A percentile compares a stretch with the other conserved stretches of the same genome.
These are phyloP conservation scores for Coendou prehensilis DNA, from an alignment of 2,797 vertebrate genomes.

Conservation along the genomic window DNA sequence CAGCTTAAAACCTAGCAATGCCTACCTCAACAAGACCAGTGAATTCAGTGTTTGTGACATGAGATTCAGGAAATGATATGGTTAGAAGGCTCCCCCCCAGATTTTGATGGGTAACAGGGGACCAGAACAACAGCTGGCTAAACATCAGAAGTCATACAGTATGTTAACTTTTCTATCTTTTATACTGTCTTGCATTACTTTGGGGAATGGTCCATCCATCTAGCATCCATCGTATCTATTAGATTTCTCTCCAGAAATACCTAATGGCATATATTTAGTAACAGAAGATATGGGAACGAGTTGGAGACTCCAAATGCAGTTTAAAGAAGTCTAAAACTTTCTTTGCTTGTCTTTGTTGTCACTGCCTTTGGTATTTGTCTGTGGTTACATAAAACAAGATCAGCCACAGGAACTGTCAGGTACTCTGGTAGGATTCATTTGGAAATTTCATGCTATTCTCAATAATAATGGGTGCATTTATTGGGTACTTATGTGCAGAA, in stretches of 20 bases:
- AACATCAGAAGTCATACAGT: neutral
- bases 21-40: neutral
- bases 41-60: neutral
- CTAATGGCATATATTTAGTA: neutral
- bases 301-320: neutral
- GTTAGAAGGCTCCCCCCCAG: neutral
- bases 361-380: neutral
- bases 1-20: neutral
- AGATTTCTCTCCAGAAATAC: neutral
- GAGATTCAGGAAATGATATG: neutral
- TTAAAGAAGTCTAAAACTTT: neutral
- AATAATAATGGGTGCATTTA: slow-evolving; percentile 23
- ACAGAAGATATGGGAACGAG: neutral
- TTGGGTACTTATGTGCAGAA: neutral
- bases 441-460: neutral
- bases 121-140: neutral
- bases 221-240: neutral
- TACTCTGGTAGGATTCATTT: neutral
- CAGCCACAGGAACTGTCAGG: neutral
- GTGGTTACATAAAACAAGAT: slow-evolving; percentile 23
- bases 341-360: neutral
- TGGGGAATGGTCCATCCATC: neutral
- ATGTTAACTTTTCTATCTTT: neutral
- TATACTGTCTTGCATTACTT: neutral
- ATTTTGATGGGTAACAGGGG: neutral